phyloP scores from a whole-genome alignment of 2,888 invertebrate species.

The Chouioia cunea region DNA sequence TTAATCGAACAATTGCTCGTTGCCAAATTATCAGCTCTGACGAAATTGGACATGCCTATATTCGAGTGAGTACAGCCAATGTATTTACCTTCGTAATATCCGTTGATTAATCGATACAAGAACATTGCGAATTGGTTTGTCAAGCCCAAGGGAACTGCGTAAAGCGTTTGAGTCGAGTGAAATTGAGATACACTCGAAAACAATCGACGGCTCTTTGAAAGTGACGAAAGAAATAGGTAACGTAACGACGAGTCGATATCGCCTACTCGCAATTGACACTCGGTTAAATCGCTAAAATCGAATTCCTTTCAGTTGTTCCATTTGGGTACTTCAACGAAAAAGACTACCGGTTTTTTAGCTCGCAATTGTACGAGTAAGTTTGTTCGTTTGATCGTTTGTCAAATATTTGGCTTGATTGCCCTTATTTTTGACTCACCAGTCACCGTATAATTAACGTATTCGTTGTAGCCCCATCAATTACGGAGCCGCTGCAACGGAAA shows the following conservation, averaged over 20 bases:
- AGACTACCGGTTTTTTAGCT: constrained; percentile 30
- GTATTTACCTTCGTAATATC: background rate
- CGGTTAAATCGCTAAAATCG: too few relatives aligned
- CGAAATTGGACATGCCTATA: background rate
- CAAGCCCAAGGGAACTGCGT: background rate
- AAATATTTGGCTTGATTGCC: too few relatives aligned
- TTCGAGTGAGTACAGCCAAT: constrained; percentile 36
- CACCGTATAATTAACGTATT: background rate
- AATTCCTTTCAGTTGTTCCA: constrained; percentile 35
- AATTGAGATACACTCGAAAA: too few relatives aligned
- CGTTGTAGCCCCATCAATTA: constrained; percentile 42
- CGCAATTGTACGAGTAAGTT: constrained; percentile 36
- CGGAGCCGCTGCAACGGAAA: constrained; percentile 34
- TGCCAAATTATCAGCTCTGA: constrained; percentile 15
- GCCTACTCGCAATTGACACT: too few relatives aligned
- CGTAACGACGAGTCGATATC: too few relatives aligned
- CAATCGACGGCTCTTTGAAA: too few relatives aligned
- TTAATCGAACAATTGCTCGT: background rate
- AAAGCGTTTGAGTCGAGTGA: too few relatives aligned
- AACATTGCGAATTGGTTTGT: background rate
- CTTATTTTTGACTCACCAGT: background rate
- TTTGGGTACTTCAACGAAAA: constrained; percentile 30
- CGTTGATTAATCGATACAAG: too few relatives aligned
- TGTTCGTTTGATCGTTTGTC: too few relatives aligned
- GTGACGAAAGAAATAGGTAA: too few relatives aligned